phyloP scores from a whole-genome alignment of 1,140 invertebrate genomes.

The Plectus sambesii region DNA sequence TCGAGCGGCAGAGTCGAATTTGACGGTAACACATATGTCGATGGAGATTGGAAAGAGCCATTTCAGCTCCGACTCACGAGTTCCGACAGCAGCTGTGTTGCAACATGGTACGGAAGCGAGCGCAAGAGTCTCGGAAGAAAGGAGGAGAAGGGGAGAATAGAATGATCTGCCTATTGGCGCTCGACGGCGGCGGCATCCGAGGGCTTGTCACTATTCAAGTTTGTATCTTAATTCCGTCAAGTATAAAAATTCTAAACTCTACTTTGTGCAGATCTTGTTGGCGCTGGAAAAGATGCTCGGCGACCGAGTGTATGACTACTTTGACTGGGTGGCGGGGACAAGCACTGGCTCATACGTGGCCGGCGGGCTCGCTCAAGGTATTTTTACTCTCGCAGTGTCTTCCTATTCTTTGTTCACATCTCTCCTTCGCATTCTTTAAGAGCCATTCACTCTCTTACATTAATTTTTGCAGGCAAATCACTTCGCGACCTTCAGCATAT shows the following conservation, averaged over 20 bases:
- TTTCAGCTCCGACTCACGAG: too few species aligned
- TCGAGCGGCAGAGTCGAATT: too few species aligned
- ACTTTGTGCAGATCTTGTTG: constrained; percentile 39
- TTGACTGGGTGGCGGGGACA: constrained; percentile 94
- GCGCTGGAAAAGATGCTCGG: constrained; percentile 34
- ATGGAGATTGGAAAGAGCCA: too few species aligned
- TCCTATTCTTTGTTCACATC: constrained; percentile 13
- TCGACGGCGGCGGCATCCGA: constrained; percentile 43
- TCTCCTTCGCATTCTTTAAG: constrained; percentile 11
- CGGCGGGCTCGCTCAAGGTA: constrained; percentile 54
- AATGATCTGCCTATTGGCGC: constrained; percentile 35
- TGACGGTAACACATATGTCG: too few species aligned
- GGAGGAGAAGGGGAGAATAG: constrained; percentile 15
- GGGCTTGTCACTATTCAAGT: constrained; percentile 42
- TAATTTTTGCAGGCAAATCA: constrained; percentile 33
- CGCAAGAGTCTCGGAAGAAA: too few species aligned
- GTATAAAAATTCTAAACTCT: too few species aligned
- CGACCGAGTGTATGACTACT: constrained; percentile 49
- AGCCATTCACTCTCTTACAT: too few species aligned
- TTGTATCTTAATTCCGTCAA: not conserved
- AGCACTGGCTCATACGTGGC: constrained; percentile 90
- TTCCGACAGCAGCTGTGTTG: too few species aligned
- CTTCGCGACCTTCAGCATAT: constrained; percentile 36
- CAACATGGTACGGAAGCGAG: too few species aligned
- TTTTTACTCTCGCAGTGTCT: not conserved